Percentiles rank a stretch among this genome's conserved stretches.
Conservation (phyloP, 2,888 invertebrate genomes). For the Malthinus seriepunctatus region DNA sequence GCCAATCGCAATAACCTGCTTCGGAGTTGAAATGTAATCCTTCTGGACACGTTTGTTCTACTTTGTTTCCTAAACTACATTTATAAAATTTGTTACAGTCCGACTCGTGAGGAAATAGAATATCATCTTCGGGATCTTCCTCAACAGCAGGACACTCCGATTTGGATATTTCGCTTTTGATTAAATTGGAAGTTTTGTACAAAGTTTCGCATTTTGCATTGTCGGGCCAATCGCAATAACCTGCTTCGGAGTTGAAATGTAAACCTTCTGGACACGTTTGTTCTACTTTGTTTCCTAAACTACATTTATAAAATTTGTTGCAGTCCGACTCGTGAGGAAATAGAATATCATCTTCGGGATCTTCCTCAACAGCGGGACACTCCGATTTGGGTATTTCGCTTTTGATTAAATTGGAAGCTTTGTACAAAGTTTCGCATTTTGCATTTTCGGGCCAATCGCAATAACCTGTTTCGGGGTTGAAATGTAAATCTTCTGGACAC, state of each 20-base stretch:
- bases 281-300: constrained; percentile 14
- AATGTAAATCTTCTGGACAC: neutral
- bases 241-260: constrained; percentile 22
- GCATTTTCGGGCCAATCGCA: constrained; percentile 8
- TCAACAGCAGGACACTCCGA: neutral
- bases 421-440: constrained; percentile 2
- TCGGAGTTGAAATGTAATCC: constrained; percentile 26
- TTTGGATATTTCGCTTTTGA: no score
- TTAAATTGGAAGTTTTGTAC: neutral
- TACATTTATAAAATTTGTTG: constrained; percentile 26
- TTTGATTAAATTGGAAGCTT: neutral
- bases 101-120: constrained; percentile 24
- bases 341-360: neutral
- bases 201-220: no score
- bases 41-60: constrained; percentile 21
- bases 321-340: constrained; percentile 32
- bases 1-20: constrained; percentile 26
- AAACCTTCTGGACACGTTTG: constrained; percentile 22
- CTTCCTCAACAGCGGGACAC: neutral
- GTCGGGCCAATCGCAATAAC: constrained; percentile 26
- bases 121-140: neutral
- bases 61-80: constrained; percentile 17
- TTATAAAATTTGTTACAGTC: constrained; percentile 27
- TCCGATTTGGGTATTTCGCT: neutral
- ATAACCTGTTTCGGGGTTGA: neutral